A percentile compares a stretch with the other conserved stretches of the same genome.
These are phyloP conservation scores for Megathymus violae DNA, from an alignment of 1,140 invertebrate species.

Conservation along the genomic window DNA sequence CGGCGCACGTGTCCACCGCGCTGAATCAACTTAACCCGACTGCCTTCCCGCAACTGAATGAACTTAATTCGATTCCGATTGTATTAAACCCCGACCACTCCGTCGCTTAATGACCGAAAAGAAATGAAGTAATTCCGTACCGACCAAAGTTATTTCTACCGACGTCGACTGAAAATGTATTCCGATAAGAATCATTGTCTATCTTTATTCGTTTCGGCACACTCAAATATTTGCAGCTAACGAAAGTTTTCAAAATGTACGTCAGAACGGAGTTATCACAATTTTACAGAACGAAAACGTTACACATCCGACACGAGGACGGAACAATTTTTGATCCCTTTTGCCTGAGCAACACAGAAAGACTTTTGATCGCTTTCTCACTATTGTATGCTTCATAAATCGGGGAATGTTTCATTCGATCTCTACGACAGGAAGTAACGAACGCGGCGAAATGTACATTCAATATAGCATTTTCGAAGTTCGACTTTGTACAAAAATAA, in stretches of 20 bases:
- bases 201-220: background rate
- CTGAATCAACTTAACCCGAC: conserved; percentile 76
- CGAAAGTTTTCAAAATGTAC: background rate
- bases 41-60: conserved; percentile 72
- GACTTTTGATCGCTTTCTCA: conserved; percentile 35
- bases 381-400: conserved; percentile 29
- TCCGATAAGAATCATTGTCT: conserved; percentile 12
- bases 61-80: conserved; percentile 81
- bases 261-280: conserved; percentile 15
- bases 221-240: background rate
- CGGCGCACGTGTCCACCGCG: conserved; percentile 67
- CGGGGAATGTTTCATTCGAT: conserved; percentile 32
- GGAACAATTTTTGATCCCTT: conserved; percentile 29
- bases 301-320: conserved; percentile 23
- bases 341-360: conserved; percentile 22
- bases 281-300: conserved; percentile 29
- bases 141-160: conserved; percentile 41
- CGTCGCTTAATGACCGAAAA: conserved; percentile 75
- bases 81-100: conserved; percentile 72
- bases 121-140: conserved; percentile 60
- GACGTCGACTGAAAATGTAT: conserved; percentile 36
- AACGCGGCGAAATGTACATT: conserved; percentile 22
- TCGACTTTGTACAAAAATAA: conserved; percentile 3
- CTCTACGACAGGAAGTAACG: conserved; percentile 20
- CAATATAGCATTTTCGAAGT: conserved; percentile 15